Percentiles rank a stretch among this genome's conserved stretches.
These are phyloP conservation scores for Diabrotica undecimpunctata DNA, from an alignment of 1,140 invertebrate genomes.

Conservation along the genomic window DNA sequence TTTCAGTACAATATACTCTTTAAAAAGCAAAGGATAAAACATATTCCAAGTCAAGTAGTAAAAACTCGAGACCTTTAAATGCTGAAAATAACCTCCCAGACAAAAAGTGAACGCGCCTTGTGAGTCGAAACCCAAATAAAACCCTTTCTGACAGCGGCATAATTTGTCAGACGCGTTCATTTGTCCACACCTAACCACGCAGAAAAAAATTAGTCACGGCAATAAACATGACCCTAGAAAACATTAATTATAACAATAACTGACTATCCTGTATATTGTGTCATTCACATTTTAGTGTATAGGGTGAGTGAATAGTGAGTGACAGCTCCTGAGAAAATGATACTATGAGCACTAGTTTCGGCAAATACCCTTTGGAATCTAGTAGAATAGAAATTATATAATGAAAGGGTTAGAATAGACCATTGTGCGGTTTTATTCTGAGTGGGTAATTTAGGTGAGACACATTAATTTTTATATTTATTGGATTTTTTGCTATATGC, in stretches of 20 bases:
- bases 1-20: too few species aligned
- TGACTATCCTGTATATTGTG: slow-evolving; percentile 2
- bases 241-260: slow-evolving; percentile 23
- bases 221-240: slow-evolving; percentile 21
- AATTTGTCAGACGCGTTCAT: slow-evolving; percentile 18
- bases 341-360: background rate
- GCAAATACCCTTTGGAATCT: too few species aligned
- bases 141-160: slow-evolving; percentile 10
- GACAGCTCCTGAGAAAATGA: slow-evolving; percentile 18
- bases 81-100: too few species aligned
- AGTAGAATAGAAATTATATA: background rate
- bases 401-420: background rate
- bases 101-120: slow-evolving; percentile 6
- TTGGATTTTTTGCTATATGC: background rate
- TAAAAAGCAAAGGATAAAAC: too few species aligned
- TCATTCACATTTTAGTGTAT: slow-evolving; percentile 9
- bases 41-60: too few species aligned
- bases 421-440: slow-evolving; percentile 6
- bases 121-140: slow-evolving; percentile 13
- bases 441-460: background rate
- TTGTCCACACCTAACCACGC: slow-evolving; percentile 20
- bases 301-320: slow-evolving; percentile 9
- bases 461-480: slow-evolving; percentile 3
- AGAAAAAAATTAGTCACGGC: slow-evolving; percentile 24
- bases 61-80: too few species aligned